Conservation (phyloP, 2,113 vertebrate genomes). For the Puffinus mauretanicus region DNA sequence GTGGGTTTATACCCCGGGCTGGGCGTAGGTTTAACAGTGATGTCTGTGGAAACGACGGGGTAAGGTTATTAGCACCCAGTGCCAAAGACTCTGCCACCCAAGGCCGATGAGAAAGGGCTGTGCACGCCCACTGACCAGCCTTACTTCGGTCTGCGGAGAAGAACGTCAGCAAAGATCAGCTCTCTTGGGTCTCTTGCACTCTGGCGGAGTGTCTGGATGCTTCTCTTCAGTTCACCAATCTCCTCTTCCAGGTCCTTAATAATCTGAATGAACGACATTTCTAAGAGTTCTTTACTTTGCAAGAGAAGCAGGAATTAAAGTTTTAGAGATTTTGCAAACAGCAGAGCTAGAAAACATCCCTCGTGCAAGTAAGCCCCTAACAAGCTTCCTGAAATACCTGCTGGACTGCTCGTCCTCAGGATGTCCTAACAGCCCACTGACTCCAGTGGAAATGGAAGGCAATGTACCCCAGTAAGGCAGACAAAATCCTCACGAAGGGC, state of each 20-base stretch:
- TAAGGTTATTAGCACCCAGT: background rate
- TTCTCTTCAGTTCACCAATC: background rate
- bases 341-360: background rate
- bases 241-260: background rate
- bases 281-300: background rate
- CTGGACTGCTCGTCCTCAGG: background rate
- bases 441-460: background rate
- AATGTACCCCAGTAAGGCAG: background rate
- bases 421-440: background rate
- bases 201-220: background rate
- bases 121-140: background rate
- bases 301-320: background rate
- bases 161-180: constrained; percentile 32
- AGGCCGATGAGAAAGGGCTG: background rate
- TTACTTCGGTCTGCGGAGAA: constrained; percentile 32
- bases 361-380: background rate
- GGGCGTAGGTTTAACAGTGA: background rate
- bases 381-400: background rate
- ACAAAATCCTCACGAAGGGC: background rate
- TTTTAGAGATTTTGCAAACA: background rate
- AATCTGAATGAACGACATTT: background rate
- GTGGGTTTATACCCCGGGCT: background rate
- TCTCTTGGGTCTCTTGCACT: background rate
- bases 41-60: rapidly evolving
- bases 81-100: background rate